Percentiles rank a stretch among this genome's conserved stretches.
Conservation (phyloP, 2,888 invertebrate genomes). For the Ormyrus rosae region DNA sequence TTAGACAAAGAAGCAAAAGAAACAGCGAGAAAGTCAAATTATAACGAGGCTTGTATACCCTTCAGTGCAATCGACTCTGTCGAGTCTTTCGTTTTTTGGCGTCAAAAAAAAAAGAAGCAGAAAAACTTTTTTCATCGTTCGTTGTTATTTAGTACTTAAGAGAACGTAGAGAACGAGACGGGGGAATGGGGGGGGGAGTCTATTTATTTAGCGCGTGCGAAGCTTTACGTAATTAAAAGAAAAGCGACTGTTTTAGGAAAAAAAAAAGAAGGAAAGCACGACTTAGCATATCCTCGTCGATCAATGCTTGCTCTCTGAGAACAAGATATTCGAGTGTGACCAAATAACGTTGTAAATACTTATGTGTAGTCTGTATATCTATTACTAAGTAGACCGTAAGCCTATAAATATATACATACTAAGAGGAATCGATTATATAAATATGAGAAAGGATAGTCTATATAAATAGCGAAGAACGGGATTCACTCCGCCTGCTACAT, state of each 20-base stretch:
- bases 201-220: slow-evolving; percentile 47
- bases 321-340: slow-evolving; percentile 38
- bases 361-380: slow-evolving; percentile 43
- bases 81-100: neutral
- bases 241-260: slow-evolving; percentile 12
- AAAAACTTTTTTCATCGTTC: slow-evolving; percentile 39
- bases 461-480: slow-evolving; percentile 26
- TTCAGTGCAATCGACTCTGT: slow-evolving; percentile 47
- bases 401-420: slow-evolving; percentile 51
- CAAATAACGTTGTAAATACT: slow-evolving; percentile 53
- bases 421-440: slow-evolving; percentile 40
- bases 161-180: slow-evolving; percentile 19
- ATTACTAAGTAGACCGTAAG: slow-evolving; percentile 40
- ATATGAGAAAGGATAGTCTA: slow-evolving; percentile 29
- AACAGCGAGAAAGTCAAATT: slow-evolving; percentile 38
- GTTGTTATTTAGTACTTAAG: slow-evolving; percentile 59
- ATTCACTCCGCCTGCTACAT: slow-evolving; percentile 49
- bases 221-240: neutral
- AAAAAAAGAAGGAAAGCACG: slow-evolving; percentile 3
- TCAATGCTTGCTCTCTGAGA: slow-evolving; percentile 39
- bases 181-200: neutral
- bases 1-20: slow-evolving; percentile 4
- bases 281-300: slow-evolving; percentile 27
- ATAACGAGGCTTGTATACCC: slow-evolving; percentile 25
- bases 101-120: neutral